These are phyloP conservation scores for Drosophila sordidula DNA, from an alignment of 2,888 invertebrate species.

Conservation along the genomic window DNA sequence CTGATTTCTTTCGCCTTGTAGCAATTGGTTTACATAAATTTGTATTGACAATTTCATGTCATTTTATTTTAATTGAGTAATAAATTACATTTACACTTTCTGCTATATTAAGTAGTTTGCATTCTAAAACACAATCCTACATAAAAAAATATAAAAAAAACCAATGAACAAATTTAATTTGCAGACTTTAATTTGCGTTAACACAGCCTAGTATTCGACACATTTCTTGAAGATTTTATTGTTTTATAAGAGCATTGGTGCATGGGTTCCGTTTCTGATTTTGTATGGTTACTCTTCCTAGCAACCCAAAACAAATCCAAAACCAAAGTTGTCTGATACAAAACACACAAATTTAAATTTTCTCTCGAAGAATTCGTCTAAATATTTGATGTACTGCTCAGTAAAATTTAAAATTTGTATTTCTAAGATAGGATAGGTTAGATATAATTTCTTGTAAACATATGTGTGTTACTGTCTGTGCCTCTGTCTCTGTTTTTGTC, in stretches of 20 bases:
- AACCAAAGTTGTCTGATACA: conserved; percentile 17
- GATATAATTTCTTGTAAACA: conserved; percentile 2
- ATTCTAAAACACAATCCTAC: conserved; percentile 11
- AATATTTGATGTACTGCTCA: conserved; percentile 16
- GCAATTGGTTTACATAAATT: conserved; percentile 57
- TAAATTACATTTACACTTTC: conserved; percentile 30
- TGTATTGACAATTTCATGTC: conserved; percentile 49
- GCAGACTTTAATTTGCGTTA: conserved; percentile 23
- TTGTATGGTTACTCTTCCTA: conserved; percentile 24
- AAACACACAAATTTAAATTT: conserved; percentile 12
- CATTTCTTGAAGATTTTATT: conserved; percentile 21
- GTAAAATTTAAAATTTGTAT: conserved; percentile 5
- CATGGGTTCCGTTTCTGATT: conserved; percentile 54
- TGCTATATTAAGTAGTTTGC: conserved; percentile 34
- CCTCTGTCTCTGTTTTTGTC: conserved; percentile 30
- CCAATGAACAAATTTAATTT: conserved; percentile 12
- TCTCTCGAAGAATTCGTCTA: not conserved
- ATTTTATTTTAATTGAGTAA: conserved; percentile 48
- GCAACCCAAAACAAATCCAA: conserved; percentile 6
- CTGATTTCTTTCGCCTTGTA: conserved; percentile 67
- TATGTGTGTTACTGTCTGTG: conserved; percentile 26
- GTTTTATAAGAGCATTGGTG: conserved; percentile 49
- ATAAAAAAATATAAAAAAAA: conserved; percentile 1
- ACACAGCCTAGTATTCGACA: conserved; percentile 34
- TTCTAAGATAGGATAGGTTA: conserved; percentile 32